phyloP scores from a whole-genome alignment of 2,888 invertebrate species.

The Idaea aversata region DNA sequence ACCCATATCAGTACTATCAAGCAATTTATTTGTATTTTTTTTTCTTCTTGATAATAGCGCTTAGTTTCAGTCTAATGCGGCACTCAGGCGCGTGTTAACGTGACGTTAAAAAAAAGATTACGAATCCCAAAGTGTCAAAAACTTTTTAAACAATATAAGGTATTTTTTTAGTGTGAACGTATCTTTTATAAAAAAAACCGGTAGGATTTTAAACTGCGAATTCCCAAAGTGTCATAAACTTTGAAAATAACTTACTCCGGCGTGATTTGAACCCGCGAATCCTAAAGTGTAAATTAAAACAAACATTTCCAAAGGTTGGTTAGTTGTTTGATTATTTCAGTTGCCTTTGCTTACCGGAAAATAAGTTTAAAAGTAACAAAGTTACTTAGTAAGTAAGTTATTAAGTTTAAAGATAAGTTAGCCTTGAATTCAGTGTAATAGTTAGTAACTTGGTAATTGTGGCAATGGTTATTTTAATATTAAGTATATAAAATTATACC shows the following conservation, averaged over 20 bases:
- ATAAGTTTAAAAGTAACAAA: no score
- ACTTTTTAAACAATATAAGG: no score
- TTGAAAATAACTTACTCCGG: background rate
- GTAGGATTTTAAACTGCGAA: no score
- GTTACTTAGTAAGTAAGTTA: background rate
- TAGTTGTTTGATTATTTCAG: background rate
- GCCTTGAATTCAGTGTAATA: background rate
- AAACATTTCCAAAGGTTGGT: background rate
- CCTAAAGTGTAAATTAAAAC: background rate
- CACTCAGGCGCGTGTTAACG: conserved; percentile 50
- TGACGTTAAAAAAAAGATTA: no score
- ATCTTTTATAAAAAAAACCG: conserved; percentile 1
- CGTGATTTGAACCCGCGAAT: background rate
- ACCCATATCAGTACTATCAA: conserved; percentile 28
- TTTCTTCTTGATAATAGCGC: conserved; percentile 51
- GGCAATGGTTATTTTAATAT: background rate
- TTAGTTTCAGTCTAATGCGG: conserved; percentile 54
- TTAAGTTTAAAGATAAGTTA: background rate
- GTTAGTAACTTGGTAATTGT: background rate
- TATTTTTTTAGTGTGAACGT: conserved; percentile 40
- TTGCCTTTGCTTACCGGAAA: background rate
- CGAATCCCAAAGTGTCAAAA: no score
- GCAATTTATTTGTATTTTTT: conserved; percentile 54
- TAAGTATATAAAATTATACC: background rate
- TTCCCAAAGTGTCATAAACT: no score